Evolutionary conservation across 1,140 invertebrate species (phyloP), one percentile per base, ranked within the genome.

Genomic region (Bathynomus jamesi): DNA sequence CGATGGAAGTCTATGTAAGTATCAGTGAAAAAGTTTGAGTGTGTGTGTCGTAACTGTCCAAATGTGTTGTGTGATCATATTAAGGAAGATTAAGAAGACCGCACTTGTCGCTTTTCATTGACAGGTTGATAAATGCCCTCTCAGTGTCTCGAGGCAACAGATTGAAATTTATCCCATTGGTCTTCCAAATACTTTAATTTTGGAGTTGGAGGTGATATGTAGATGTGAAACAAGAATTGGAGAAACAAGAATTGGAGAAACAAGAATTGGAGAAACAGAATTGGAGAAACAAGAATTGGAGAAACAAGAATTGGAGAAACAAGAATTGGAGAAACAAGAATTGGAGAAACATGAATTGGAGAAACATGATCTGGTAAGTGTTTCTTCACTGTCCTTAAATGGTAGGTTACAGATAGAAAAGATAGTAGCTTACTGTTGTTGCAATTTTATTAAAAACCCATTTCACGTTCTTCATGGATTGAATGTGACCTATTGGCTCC

Each of bases 131-230:
- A 78, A 87, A 77, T 96, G 91, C 81, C 90, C 88, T 5, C 83
- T 86, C 68, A 87, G 93, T 81, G 86, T 84, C 65, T 85, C 84
- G 11, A 88, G 86, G 28, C 90, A 93, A 80, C 86, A 82, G 10
- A 91, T 97, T 78, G 84, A 89, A 65, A 96, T 98, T 74, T 95
- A 95, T 83, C 94, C 95, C 0, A 92, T 96, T 27, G 95, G 94
- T 74, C 88, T 97, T 60, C 91, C 92, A 71, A 95, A 98, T 82
- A 89, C 87, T 79, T 83, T 98, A 5, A 85, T 86, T 5, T 87
- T 98, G 1, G 89, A 95, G 77, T 80, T 98, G 70, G 89, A 95
- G 79, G 91, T 96, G 86, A 82, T 94, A 0, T 98, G 95, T 79
- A 89, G 93, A 75, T 98, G 95, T 79, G 88, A 89, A n/a, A n/a